Conservation (phyloP, 2,113 vertebrate genomes). For the Oryzias woworae region DNA sequence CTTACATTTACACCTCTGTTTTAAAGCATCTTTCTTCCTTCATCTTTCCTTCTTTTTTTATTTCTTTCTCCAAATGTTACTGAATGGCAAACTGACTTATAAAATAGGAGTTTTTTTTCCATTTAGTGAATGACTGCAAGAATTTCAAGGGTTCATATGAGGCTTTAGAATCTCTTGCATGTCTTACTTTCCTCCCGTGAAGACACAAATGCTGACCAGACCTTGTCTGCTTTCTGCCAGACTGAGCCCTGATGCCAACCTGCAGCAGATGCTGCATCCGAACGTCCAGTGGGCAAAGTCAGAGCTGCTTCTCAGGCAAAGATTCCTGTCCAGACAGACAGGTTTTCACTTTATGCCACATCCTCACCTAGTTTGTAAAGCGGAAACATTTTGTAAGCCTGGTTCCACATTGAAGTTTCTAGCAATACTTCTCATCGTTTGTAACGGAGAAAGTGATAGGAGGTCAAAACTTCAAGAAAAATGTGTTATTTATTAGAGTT, state of each 20-base stretch:
- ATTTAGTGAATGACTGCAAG: not conserved
- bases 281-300: slow-evolving; percentile 26
- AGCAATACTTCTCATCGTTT: too few species aligned
- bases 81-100: too few species aligned
- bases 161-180: slow-evolving; percentile 25
- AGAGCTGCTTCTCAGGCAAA: slow-evolving; percentile 16
- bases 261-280: slow-evolving; percentile 49
- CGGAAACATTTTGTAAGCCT: not conserved
- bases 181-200: slow-evolving; percentile 28
- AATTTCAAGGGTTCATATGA: slow-evolving; percentile 18
- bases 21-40: too few species aligned
- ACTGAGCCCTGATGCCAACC: slow-evolving; percentile 43
- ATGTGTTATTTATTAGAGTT: too few species aligned
- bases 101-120: not conserved
- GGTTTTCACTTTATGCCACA: slow-evolving; percentile 16
- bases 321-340: slow-evolving; percentile 13
- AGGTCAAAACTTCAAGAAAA: too few species aligned
- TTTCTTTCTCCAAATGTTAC: too few species aligned
- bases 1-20: too few species aligned
- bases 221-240: slow-evolving; percentile 30
- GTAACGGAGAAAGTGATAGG: too few species aligned
- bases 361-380: slow-evolving; percentile 28
- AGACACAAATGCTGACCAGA: slow-evolving; percentile 41
- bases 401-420: not conserved
- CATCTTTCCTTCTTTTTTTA: too few species aligned